These are phyloP conservation scores for Pammene fasciana DNA, from an alignment of 2,888 invertebrate genomes.

Conservation along the genomic window DNA sequence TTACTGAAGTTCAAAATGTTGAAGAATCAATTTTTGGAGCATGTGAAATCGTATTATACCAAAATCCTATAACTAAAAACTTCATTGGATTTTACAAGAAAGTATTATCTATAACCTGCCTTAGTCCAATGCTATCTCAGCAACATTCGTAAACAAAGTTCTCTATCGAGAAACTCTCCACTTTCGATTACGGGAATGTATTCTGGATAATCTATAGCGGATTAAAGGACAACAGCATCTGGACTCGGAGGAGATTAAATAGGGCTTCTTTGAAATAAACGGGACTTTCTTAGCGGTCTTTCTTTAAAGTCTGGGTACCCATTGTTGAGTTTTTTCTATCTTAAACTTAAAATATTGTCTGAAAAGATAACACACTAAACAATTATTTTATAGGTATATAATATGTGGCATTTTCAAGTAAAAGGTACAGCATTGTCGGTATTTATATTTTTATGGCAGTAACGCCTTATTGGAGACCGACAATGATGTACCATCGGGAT, in stretches of 20 bases:
- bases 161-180: constrained; percentile 45
- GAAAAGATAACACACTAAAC: background rate
- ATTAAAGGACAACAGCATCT: constrained; percentile 53
- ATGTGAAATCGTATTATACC: background rate
- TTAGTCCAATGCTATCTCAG: constrained; percentile 55
- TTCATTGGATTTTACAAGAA: background rate
- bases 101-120: constrained; percentile 38
- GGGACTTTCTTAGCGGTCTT: constrained; percentile 31
- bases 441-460: too few species aligned
- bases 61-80: background rate
- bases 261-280: constrained; percentile 45
- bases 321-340: constrained; percentile 2
- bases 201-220: constrained; percentile 55
- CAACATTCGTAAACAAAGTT: constrained; percentile 57
- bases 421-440: too few species aligned
- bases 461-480: too few species aligned
- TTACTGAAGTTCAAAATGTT: too few species aligned
- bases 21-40: background rate
- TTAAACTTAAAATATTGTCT: background rate
- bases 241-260: constrained; percentile 50
- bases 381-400: too few species aligned
- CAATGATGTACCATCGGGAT: too few species aligned
- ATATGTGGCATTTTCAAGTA: too few species aligned
- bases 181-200: constrained; percentile 52
- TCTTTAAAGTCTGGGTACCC: constrained; percentile 10